Conservation (phyloP, 2,797 vertebrate species). For the Xenentodon cancila region DNA sequence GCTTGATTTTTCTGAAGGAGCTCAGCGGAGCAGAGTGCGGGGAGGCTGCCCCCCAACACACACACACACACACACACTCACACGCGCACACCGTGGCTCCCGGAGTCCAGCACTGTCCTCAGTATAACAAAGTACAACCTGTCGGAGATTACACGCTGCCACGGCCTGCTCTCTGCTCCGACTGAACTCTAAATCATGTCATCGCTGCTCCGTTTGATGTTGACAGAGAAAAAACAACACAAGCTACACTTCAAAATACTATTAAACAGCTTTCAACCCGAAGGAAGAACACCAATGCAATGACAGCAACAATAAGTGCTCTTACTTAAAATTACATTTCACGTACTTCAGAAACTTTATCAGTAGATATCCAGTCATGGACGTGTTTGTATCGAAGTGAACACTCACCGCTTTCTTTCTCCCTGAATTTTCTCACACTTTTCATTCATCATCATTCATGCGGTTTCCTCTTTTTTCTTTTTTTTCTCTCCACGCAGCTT, state of each 20-base stretch:
- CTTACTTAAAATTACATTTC: neutral
- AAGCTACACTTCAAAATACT: too few species aligned
- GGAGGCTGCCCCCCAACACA: neutral
- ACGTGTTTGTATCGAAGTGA: slow-evolving; percentile 51
- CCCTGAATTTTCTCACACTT: slow-evolving; percentile 61
- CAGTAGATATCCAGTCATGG: slow-evolving; percentile 17
- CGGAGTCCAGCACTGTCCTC: slow-evolving; percentile 36
- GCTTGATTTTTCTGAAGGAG: slow-evolving; percentile 72
- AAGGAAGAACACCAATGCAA: neutral
- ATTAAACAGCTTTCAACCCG: neutral
- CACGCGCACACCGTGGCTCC: slow-evolving; percentile 10
- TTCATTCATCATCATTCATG: slow-evolving; percentile 69
- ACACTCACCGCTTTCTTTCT: slow-evolving; percentile 74
- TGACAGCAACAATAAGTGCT: neutral
- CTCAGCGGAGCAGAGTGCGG: slow-evolving; percentile 30
- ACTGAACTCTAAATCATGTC: slow-evolving; percentile 51
- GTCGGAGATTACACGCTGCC: slow-evolving; percentile 43
- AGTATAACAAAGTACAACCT: slow-evolving; percentile 59
- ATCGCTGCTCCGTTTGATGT: slow-evolving; percentile 30
- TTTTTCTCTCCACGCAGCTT: slow-evolving; percentile 53
- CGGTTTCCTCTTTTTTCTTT: slow-evolving; percentile 49
- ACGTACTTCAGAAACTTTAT: slow-evolving; percentile 8
- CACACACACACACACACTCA: neutral
- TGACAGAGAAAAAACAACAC: neutral
- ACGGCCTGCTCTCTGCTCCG: slow-evolving; percentile 37